Conservation (phyloP, 2,797 vertebrate genomes). For the Pseudomugil gertrudae region DNA sequence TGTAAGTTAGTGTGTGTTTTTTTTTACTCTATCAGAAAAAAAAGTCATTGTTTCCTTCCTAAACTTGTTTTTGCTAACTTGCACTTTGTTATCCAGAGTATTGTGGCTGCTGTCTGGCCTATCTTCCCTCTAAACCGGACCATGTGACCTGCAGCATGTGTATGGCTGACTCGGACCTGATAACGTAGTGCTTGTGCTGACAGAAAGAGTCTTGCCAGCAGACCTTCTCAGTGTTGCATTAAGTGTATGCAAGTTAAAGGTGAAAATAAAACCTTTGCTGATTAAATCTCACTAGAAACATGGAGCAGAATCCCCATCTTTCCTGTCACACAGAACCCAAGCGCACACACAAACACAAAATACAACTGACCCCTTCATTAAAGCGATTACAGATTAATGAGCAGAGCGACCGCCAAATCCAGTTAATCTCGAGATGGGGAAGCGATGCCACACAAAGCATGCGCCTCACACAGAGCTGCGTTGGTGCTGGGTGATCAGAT, state of each 20-base stretch:
- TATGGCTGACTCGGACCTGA: slow-evolving; percentile 17
- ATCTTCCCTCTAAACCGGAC: slow-evolving; percentile 1
- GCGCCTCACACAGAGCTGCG: slow-evolving; percentile 3
- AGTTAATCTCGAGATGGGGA: slow-evolving; percentile 49
- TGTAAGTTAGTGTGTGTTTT: background rate
- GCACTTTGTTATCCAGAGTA: slow-evolving; percentile 35
- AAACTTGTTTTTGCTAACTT: slow-evolving; percentile 30
- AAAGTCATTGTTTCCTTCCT: background rate
- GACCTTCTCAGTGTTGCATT: background rate
- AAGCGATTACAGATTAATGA: slow-evolving; percentile 74
- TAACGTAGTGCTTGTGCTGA: slow-evolving; percentile 29
- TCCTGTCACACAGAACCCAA: background rate
- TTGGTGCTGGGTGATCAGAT: slow-evolving; percentile 24
- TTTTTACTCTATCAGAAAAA: background rate
- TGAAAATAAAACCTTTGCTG: slow-evolving; percentile 1
- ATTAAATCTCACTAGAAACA: background rate
- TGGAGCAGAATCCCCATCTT: slow-evolving; percentile 1
- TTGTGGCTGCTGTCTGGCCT: slow-evolving; percentile 5
- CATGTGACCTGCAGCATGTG: slow-evolving; percentile 42
- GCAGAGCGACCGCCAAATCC: slow-evolving; percentile 65
- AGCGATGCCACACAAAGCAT: slow-evolving; percentile 31
- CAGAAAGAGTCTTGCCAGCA: slow-evolving; percentile 18
- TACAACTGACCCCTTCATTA: slow-evolving; percentile 56
- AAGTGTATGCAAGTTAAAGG: background rate
- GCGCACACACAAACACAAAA: slow-evolving; percentile 8